Conservation (phyloP, 2,113 vertebrate species). For the Laticauda laticaudata region DNA sequence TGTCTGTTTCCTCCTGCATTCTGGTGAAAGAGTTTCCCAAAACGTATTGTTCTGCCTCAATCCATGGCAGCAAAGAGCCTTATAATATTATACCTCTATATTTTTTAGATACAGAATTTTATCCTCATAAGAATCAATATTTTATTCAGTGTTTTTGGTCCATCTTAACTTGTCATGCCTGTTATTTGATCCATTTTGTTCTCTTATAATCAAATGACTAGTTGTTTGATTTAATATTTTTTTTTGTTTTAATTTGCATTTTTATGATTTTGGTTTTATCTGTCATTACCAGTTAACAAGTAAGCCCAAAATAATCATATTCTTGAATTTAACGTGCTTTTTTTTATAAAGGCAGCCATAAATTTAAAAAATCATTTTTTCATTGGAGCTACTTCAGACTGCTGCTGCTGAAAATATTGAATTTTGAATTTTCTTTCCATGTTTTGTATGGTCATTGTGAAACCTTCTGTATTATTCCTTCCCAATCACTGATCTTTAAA, state of each 20-base stretch:
- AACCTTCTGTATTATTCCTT: not conserved
- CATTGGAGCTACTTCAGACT: not conserved
- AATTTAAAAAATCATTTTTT: not conserved
- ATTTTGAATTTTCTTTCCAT: accelerated
- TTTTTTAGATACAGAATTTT: not conserved
- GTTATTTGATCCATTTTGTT: not conserved
- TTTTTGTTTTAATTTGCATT: not conserved
- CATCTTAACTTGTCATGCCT: not conserved
- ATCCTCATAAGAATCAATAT: constrained; percentile 19
- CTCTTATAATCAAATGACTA: not conserved
- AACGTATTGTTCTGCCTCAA: not conserved
- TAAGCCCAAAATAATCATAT: not conserved
- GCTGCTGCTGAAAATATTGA: not conserved
- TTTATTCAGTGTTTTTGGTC: constrained; percentile 5
- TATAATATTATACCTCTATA: not conserved
- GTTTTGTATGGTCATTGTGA: not conserved
- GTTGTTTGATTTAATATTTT: not conserved
- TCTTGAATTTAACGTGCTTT: constrained; percentile 24
- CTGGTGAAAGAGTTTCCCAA: not conserved
- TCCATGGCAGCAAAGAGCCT: not conserved
- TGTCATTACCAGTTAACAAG: not conserved
- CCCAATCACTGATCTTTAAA: constrained; percentile 39
- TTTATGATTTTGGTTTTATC: not conserved
- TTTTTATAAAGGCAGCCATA: not conserved
- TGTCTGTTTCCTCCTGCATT: constrained; percentile 15